Base-by-base conservation (phyloP, 2,113 vertebrate genomes). In the Pithys albifrons region DNA sequence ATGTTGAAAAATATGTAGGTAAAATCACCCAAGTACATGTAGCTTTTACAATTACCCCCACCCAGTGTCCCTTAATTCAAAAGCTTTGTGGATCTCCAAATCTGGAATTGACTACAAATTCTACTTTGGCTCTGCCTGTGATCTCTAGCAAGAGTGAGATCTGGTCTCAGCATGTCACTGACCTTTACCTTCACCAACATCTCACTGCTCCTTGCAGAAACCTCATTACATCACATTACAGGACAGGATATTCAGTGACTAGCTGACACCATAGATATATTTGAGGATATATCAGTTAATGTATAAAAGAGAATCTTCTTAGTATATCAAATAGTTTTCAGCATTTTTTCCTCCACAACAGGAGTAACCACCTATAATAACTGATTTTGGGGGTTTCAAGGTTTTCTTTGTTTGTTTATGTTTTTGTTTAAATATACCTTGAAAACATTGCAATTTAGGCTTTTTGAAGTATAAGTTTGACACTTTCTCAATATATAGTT, bases 81-180 rank as follows among this genome's bases (percentile, higher is more conserved):
- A 65, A 51, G 25, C 31, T 73, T 74, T 80, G 20, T 25, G 25
- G 35, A 15, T 29, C 46, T 41, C 9, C 33, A 80, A 65, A 75
- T 1, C 31, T 45, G 39, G 29, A 86, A 24, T 0, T 33, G 18
- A 58, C 2, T 12, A 13, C 25, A 66, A 25, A 33, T 2, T 31
- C 20, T 24, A 8, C 8, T 13, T 14, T 18, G 20, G 8, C 25
- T 76, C 12, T 10, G 1, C 0, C 0, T 41, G 23, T 10, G 35
- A 55, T 55, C 37, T 66, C 65, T 27, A 61, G 24, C 3, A 37
- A 11, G 33, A 66, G 14, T 1, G 8, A 80, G 64, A 49, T 54
- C 25, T 49, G 19, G 2, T 5, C 37, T 76, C 43, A 6, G 7
- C 0, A 0, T 18, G 46, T 57, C 77, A 9, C 3, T 41, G 37